Evolutionary conservation across 2,797 vertebrate species (phyloP), one percentile per base, ranked within the genome.

Genomic region (Ptychobarbus kaznakovi): DNA sequence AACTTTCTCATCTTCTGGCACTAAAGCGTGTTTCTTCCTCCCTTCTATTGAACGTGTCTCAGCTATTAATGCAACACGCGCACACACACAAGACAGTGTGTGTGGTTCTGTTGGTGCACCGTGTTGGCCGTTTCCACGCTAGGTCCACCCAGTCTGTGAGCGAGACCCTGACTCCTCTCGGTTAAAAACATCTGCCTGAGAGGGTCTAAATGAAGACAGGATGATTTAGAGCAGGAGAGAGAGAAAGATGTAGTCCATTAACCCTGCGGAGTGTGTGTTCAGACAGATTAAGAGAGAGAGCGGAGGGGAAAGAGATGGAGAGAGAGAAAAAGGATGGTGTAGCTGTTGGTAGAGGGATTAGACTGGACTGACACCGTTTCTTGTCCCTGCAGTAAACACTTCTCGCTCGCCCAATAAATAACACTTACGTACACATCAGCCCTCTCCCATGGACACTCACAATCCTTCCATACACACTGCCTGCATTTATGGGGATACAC

Each of bases 1-100:
- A 93, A 93, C 91, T 89, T 74, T 86, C 69, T 92, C 86, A 84
- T 92, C 92, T 92, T 70, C 77, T 76, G 86, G 89, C 92, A 87
- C 80, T 89, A 86, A 87, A 87, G 86, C 40, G 82, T 69, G 40
- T 89, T 89, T 88, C 86, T 83, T 83, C 1, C 90, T 93, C 89
- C 90, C 93, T 91, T 91, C 89, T 79, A 11, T 72, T 25, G 72
- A 87, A 89, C 56, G 69, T 87, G 84, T 77, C 61, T 69, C 32
- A 80, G 87, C 80, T 88, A 86, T 86, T 86, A 88, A 84, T 87
- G 51, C 88, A 83, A 3, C 90, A 81, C 85, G 87, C 89, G 66
- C 72, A 82, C 88, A 40, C 58, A 70, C 63, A 81, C 77, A 69
- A 87, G 87, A 85, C 49, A 38, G 72, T 12, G 58, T 75, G 82